Percentiles rank a stretch among this genome's conserved stretches.
Evolutionary conservation across 2,888 invertebrate species (phyloP).

Genomic region (Azorinus chamasolen): DNA sequence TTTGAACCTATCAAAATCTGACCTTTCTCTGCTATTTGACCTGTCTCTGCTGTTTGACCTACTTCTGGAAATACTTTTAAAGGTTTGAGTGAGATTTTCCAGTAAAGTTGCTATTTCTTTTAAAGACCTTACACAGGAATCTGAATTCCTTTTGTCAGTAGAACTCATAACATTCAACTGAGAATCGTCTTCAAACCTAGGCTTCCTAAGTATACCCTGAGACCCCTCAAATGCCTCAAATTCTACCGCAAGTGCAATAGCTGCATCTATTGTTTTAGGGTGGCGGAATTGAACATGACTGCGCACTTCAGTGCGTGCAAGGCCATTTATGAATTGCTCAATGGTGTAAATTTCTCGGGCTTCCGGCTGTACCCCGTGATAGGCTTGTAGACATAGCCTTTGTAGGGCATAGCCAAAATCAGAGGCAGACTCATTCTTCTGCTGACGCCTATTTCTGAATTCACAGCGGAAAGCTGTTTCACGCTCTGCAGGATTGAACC

Average conservation of each 20-base stretch:
- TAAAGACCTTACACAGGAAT: too few relatives aligned
- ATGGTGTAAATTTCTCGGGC: constrained; percentile 15
- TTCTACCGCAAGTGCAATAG: constrained; percentile 31
- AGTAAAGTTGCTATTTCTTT: constrained; percentile 7
- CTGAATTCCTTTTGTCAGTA: neutral
- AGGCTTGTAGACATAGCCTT: constrained; percentile 23
- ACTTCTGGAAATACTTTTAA: constrained; percentile 2
- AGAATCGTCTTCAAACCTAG: constrained; percentile 16
- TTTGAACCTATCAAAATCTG: neutral
- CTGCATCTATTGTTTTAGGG: constrained; percentile 20
- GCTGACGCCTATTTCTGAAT: constrained; percentile 24
- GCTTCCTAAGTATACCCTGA: constrained; percentile 29
- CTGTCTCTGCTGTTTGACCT: constrained; percentile 20
- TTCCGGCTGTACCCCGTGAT: constrained; percentile 10
- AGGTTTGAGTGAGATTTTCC: neutral
- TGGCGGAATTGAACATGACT: constrained; percentile 34
- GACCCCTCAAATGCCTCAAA: constrained; percentile 35
- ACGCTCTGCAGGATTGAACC: constrained; percentile 11
- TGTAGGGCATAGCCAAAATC: constrained; percentile 33
- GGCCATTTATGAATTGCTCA: constrained; percentile 27
- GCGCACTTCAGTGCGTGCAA: constrained; percentile 12
- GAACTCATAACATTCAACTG: neutral
- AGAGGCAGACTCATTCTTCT: constrained; percentile 21
- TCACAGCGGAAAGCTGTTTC: constrained; percentile 5
- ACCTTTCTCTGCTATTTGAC: too few relatives aligned